These are phyloP conservation scores for Platichthys stellatus DNA, from an alignment of 2,113 vertebrate genomes.

Conservation along the genomic window DNA sequence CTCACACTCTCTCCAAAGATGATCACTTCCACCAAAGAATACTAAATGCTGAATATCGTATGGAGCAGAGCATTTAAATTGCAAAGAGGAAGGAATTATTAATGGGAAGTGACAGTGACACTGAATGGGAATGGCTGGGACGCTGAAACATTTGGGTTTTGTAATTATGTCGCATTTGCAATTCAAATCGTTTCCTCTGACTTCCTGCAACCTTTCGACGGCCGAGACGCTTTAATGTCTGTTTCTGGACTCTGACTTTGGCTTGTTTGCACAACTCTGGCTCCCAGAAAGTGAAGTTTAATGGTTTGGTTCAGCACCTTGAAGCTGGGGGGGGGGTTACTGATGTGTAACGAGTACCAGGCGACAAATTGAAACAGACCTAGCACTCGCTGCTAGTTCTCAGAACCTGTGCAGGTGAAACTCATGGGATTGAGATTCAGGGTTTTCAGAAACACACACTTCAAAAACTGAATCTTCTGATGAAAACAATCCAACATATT, in stretches of 20 bases:
- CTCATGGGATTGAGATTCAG: too few species aligned
- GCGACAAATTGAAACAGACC: not conserved
- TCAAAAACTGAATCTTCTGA: too few species aligned
- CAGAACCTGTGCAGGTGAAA: too few species aligned
- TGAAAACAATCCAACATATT: too few species aligned
- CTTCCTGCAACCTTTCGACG: conserved; percentile 23
- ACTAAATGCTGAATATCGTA: conserved; percentile 31
- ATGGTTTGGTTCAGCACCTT: not conserved
- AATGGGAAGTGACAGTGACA: conserved; percentile 53
- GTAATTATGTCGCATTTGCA: not conserved
- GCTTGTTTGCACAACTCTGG: not conserved
- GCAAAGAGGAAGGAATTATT: conserved; percentile 51
- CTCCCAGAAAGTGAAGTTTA: not conserved
- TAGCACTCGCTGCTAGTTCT: not conserved
- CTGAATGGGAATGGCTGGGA: conserved; percentile 21
- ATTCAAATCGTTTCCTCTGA: conserved; percentile 26
- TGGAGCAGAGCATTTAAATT: conserved; percentile 47
- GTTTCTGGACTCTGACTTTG: not conserved
- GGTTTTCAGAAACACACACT: too few species aligned
- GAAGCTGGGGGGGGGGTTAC: not conserved
- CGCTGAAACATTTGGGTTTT: conserved; percentile 63
- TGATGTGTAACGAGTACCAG: not conserved
- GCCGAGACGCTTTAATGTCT: not conserved
- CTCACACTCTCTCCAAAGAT: not conserved
- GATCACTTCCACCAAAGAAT: conserved; percentile 45